Conservation (phyloP, 2,113 vertebrate species). For the Alethe diademata region DNA sequence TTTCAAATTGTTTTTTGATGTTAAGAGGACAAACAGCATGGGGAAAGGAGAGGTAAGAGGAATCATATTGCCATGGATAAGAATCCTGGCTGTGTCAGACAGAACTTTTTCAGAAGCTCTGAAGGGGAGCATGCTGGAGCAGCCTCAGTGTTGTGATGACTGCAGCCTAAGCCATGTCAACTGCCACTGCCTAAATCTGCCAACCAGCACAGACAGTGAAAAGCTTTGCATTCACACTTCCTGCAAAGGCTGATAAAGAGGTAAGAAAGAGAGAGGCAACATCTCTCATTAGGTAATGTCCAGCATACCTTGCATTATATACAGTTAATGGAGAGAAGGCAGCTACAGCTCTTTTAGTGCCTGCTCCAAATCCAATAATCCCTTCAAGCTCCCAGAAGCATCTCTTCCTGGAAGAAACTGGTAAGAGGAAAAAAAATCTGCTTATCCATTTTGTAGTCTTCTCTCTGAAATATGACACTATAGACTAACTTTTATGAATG, state of each 20-base stretch:
- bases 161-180: background rate
- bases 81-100: background rate
- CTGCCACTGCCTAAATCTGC: background rate
- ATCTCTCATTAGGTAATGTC: background rate
- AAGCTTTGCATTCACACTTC: background rate
- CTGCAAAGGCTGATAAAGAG: background rate
- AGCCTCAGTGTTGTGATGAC: background rate
- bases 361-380: background rate
- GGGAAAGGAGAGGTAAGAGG: background rate
- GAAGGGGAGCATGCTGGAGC: background rate
- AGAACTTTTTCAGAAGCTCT: background rate
- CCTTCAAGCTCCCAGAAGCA: background rate
- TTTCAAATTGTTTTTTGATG: background rate
- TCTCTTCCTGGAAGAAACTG: background rate
- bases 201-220: background rate
- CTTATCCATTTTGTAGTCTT: background rate
- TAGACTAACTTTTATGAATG: slow-evolving; percentile 40
- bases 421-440: background rate
- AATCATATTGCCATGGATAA: background rate
- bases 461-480: background rate
- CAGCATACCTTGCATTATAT: background rate
- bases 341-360: background rate
- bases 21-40: background rate
- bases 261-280: background rate
- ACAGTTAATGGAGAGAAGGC: background rate